phyloP scores from a whole-genome alignment of 2,797 vertebrate species.

The Chaenodraco wilsoni region DNA sequence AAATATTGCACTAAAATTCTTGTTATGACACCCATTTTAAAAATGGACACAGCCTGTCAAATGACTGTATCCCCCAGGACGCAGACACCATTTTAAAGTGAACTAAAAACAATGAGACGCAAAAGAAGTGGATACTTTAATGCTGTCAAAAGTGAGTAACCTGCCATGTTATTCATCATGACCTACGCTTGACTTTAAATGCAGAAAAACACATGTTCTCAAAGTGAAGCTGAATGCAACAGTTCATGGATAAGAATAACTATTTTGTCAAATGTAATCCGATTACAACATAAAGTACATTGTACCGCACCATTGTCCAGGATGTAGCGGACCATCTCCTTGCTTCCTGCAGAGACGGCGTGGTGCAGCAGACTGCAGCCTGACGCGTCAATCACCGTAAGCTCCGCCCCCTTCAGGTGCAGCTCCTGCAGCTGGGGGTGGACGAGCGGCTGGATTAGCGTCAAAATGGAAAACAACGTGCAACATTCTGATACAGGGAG shows the following conservation, averaged over 20 bases:
- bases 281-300: background rate
- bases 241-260: too few species aligned
- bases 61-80: too few species aligned
- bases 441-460: background rate
- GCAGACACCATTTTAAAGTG: too few species aligned
- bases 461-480: background rate
- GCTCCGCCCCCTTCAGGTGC: constrained; percentile 86
- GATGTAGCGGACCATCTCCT: constrained; percentile 93
- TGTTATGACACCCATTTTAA: too few species aligned
- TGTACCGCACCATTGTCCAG: constrained; percentile 87
- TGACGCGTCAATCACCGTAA: constrained; percentile 83
- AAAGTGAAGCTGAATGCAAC: too few species aligned
- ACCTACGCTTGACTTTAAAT: background rate
- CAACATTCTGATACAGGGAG: too few species aligned
- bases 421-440: constrained; percentile 87
- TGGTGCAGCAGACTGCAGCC: constrained; percentile 91
- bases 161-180: too few species aligned
- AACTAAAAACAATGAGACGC: too few species aligned
- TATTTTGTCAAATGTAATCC: background rate
- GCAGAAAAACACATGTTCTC: background rate
- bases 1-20: too few species aligned
- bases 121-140: too few species aligned
- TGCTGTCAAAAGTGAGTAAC: too few species aligned
- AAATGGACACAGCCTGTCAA: too few species aligned
- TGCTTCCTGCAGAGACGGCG: constrained; percentile 89